These are phyloP conservation scores for Cervus canadensis DNA, from an alignment of 2,113 vertebrate genomes.

Conservation along the genomic window DNA sequence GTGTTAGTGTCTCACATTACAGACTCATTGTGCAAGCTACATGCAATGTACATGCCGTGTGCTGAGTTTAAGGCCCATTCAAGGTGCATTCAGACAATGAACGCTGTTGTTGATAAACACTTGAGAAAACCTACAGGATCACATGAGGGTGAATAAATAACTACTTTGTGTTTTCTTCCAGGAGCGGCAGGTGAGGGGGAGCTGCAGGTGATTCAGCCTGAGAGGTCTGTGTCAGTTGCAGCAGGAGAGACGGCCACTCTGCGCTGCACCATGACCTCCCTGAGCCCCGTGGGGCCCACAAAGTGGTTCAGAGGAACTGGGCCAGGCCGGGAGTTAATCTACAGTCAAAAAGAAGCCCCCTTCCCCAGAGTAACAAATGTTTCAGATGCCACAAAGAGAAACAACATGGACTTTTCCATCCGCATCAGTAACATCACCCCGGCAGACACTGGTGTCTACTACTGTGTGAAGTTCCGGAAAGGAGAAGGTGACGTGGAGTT, in stretches of 20 bases:
- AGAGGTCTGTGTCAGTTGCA: accelerated
- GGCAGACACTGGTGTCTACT: conserved; percentile 17
- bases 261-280: accelerated
- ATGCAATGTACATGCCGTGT: accelerated
- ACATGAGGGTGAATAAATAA: accelerated
- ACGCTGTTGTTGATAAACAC: not conserved
- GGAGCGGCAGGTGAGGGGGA: accelerated
- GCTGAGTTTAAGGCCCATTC: not conserved
- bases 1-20: not conserved
- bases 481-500: accelerated
- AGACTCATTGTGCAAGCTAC: not conserved
- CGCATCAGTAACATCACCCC: not conserved
- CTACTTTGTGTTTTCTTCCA: not conserved
- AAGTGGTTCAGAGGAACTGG: not conserved
- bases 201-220: not conserved
- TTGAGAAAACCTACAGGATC: accelerated
- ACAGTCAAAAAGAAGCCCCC: accelerated
- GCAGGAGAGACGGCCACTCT: too few species aligned
- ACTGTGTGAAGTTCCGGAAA: not conserved
- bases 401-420: not conserved
- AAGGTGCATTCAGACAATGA: accelerated
- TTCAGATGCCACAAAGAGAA: accelerated
- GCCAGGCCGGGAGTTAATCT: not conserved
- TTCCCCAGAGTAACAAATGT: accelerated
- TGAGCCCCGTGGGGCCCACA: accelerated